Percentiles rank a stretch among this genome's conserved stretches.
phyloP scores from a whole-genome alignment of 2,113 vertebrate species.

The Nothocercus nigrocapillus region DNA sequence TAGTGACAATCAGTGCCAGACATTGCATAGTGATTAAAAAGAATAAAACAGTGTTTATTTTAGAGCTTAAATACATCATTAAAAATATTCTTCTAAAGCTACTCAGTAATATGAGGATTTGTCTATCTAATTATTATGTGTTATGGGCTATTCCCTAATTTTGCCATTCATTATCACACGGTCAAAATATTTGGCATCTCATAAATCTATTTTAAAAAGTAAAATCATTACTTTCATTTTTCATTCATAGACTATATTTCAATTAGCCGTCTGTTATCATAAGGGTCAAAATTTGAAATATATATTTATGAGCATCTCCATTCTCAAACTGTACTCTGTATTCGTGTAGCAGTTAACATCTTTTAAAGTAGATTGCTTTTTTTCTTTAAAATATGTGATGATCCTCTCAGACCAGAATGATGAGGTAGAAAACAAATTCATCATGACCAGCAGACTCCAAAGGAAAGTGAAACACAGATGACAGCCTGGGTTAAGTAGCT shows the following conservation, averaged over 20 bases:
- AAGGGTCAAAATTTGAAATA: background rate
- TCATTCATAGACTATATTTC: background rate
- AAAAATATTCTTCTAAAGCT: constrained; percentile 1
- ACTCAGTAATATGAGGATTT: background rate
- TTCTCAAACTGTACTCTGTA: background rate
- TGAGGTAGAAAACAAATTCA: background rate
- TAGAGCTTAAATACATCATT: constrained; percentile 13
- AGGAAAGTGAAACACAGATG: background rate
- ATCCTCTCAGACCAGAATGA: background rate
- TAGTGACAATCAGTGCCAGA: constrained; percentile 50
- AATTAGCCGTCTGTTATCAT: background rate
- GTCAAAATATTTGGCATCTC: background rate
- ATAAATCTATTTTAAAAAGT: background rate
- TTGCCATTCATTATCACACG: background rate
- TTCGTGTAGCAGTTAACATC: background rate
- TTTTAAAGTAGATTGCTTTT: background rate
- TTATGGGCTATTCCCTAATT: background rate
- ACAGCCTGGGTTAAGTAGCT: background rate
- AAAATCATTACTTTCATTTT: background rate
- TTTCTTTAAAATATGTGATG: background rate
- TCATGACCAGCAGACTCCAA: background rate
- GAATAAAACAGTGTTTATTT: constrained; percentile 28
- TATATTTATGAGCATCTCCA: background rate
- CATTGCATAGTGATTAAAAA: constrained; percentile 34
- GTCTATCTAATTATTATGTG: background rate